Evolutionary conservation across 2,888 invertebrate genomes (phyloP).

Genomic region (Venusia cambrica): DNA sequence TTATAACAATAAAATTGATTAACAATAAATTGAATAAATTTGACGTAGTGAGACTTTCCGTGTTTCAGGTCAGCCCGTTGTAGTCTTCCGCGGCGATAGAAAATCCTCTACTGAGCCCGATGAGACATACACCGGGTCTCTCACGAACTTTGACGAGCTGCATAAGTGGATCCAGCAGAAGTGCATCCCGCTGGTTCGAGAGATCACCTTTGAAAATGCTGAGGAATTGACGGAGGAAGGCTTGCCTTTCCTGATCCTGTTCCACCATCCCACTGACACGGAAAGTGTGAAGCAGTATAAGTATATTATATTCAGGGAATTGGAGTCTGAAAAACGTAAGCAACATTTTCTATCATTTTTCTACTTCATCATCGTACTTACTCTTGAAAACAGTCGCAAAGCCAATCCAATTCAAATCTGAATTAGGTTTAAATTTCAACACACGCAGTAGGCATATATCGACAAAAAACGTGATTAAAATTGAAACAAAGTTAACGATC

Average conservation of each 20-base stretch:
- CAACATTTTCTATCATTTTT: too few species aligned
- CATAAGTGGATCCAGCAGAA: slow-evolving; percentile 94
- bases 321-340: slow-evolving; percentile 95
- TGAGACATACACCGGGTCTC: slow-evolving; percentile 89
- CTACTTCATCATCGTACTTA: too few species aligned
- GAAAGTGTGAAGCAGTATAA: slow-evolving; percentile 93
- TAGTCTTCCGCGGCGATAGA: slow-evolving; percentile 91
- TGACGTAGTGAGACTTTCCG: too few species aligned
- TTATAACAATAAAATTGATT: too few species aligned
- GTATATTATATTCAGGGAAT: slow-evolving; percentile 87
- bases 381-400: too few species aligned
- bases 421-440: too few species aligned
- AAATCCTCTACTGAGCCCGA: slow-evolving; percentile 90
- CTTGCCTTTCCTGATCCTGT: slow-evolving; percentile 97
- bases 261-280: slow-evolving; percentile 91
- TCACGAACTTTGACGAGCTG: slow-evolving; percentile 90
- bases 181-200: slow-evolving; percentile 97
- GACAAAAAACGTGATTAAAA: too few species aligned
- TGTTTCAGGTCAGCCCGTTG: slow-evolving; percentile 86
- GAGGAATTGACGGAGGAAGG: slow-evolving; percentile 99
- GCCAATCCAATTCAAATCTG: too few species aligned
- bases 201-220: slow-evolving; percentile 99
- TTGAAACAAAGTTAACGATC: too few species aligned
- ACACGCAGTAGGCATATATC: too few species aligned
- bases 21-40: too few species aligned